Evolutionary conservation across 2,113 vertebrate genomes (phyloP), one percentile per base, ranked within the genome.

Genomic region (Puntigrus tetrazona): DNA sequence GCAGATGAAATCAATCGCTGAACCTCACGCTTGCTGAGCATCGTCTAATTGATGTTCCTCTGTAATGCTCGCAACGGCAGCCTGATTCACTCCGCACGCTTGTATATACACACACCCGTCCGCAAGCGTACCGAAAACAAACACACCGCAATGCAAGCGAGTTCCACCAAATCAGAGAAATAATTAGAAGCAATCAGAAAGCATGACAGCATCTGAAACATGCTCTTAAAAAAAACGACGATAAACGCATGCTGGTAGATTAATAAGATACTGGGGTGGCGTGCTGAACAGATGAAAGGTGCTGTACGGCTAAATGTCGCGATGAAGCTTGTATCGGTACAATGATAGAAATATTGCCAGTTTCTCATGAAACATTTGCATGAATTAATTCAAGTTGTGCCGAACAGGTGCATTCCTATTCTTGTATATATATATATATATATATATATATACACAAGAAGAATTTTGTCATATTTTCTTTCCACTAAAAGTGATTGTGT

Each of bases 1-100:
- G 93, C 92, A 93, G 93, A 93, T 94, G 89, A 91, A 92, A 94
- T 94, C 91, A 94, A 95, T 93, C 90, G 89, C 57, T 85, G 86
- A 77, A 89, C 89, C 87, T 83, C 9, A 74, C 84, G 84, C 81
- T 82, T 74, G 76, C 86, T 77, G 78, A 85, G 88, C 88, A 90
- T 85, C 72, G 85, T 87, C 88, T 91, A 92, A 93, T 91, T 92
- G 92, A 90, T 86, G 89, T 83, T 88, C 81, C 86, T 81, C 81
- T 80, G 87, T 87, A 80, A 84, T 89, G 70, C 85, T 86, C 36
- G 52, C 61, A 84, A 86, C n/a, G 65, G 31, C 85, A 25, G 6
- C 27, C 75, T 43, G 55, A 81, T 36, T 41, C 70, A 22, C 59
- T 55, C 73, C 5, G 22, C n/a, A 27, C 9, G 70, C 3, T 55